A percentile compares a stretch with the other conserved stretches of the same genome.
Conservation (phyloP, 2,113 vertebrate species). For the Prietella phreatophila region DNA sequence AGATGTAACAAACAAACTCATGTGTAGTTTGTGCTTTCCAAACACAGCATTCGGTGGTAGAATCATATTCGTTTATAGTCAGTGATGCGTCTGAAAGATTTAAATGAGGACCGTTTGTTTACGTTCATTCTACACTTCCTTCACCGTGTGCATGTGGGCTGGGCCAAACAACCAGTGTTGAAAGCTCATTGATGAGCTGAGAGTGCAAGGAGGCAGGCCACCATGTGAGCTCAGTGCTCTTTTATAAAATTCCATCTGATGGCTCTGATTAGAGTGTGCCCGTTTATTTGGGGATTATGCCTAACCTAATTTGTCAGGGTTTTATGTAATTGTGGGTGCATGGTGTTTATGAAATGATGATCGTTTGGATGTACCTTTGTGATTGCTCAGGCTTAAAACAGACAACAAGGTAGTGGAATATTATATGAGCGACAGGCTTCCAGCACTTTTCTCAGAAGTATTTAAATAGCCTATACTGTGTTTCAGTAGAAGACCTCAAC, state of each 20-base stretch:
- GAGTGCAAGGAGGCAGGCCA: background rate
- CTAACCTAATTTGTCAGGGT: constrained; percentile 52
- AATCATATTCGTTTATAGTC: background rate
- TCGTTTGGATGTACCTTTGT: background rate
- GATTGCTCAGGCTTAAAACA: background rate
- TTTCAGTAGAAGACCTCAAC: background rate
- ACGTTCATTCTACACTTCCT: background rate
- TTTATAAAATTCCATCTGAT: constrained; percentile 56
- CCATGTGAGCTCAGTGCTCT: constrained; percentile 39
- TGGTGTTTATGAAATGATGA: constrained; percentile 10
- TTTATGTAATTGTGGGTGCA: constrained; percentile 8
- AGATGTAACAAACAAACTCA: background rate
- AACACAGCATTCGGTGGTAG: background rate
- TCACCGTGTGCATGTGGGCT: background rate
- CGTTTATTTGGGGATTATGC: constrained; percentile 53
- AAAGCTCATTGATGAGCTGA: constrained; percentile 15
- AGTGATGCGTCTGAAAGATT: background rate
- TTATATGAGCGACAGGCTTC: background rate
- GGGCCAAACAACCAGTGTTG: background rate
- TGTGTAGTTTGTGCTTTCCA: background rate
- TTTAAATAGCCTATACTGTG: background rate
- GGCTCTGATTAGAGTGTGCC: constrained; percentile 53
- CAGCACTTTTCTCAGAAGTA: background rate
- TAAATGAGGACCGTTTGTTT: background rate
- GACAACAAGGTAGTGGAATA: background rate